Conservation (phyloP, 2,113 vertebrate genomes). For the Zapornia atra region DNA sequence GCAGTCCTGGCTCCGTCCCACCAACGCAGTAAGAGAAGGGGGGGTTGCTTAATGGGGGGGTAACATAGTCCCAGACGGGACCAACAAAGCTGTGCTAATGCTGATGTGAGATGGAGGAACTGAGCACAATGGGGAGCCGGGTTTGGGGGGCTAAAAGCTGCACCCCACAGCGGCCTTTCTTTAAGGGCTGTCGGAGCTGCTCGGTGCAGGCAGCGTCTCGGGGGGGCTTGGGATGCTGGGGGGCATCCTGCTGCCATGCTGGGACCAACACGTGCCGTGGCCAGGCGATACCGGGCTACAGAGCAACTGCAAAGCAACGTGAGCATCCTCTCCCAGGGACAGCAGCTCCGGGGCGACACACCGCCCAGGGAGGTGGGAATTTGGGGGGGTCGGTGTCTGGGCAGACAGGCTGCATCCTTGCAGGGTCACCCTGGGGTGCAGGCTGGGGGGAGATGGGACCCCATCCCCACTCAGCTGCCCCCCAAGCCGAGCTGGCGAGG, state of each 20-base stretch:
- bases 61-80: rapidly evolving
- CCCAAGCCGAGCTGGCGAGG: not conserved
- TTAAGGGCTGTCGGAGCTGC: not conserved
- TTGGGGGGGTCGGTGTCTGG: not conserved
- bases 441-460: not conserved
- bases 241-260: not conserved
- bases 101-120: not conserved
- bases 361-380: not conserved
- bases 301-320: rapidly evolving
- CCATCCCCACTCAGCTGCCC: not conserved
- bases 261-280: not conserved
- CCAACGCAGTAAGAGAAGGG: not conserved
- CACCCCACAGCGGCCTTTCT: not conserved
- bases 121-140: rapidly evolving
- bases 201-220: rapidly evolving
- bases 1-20: not conserved
- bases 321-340: not conserved
- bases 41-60: too few relatives aligned
- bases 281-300: not conserved
- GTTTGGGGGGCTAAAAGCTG: not conserved
- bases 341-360: rapidly evolving
- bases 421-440: rapidly evolving
- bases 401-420: rapidly evolving
- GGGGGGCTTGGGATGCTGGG: not conserved
- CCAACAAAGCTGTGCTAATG: not conserved